phyloP scores from a whole-genome alignment of 92 coral and sea anemone species.

The Plumapathes pennacea region DNA sequence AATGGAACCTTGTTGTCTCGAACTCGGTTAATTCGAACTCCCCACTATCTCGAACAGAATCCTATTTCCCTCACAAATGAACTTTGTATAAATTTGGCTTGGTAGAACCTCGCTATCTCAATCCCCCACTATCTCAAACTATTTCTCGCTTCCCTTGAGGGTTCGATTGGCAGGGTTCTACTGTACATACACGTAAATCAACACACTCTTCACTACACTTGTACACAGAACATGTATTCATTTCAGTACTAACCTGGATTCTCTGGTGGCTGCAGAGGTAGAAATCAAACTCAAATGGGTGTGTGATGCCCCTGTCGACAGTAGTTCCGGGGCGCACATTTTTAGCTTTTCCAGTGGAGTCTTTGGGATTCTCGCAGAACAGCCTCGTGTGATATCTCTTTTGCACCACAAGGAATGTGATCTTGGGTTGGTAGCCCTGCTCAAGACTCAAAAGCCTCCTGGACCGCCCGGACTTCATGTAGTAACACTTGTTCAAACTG shows the following conservation, averaged over 20 bases:
- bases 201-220: no score
- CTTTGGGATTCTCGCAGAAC: slow-evolving; percentile 62
- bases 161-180: no score
- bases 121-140: no score
- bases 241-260: slow-evolving; percentile 85
- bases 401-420: slow-evolving; percentile 89
- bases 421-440: slow-evolving; percentile 78
- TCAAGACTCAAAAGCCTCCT: slow-evolving; percentile 79
- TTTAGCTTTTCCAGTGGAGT: slow-evolving; percentile 60
- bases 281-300: slow-evolving; percentile 94
- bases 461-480: slow-evolving; percentile 90
- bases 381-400: slow-evolving; percentile 91
- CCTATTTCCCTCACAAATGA: no score
- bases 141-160: no score
- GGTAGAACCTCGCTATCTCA: no score
- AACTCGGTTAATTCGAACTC: no score
- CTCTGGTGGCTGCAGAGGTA: slow-evolving; percentile 92
- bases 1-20: no score
- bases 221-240: no score
- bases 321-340: slow-evolving; percentile 94
- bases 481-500: slow-evolving; percentile 89
- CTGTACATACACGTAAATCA: no score
- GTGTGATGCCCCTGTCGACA: slow-evolving; percentile 90
- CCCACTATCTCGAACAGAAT: no score
- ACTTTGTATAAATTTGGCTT: no score